Conservation (phyloP, 2,888 invertebrate species). For the Sarcophaga rosellei region DNA sequence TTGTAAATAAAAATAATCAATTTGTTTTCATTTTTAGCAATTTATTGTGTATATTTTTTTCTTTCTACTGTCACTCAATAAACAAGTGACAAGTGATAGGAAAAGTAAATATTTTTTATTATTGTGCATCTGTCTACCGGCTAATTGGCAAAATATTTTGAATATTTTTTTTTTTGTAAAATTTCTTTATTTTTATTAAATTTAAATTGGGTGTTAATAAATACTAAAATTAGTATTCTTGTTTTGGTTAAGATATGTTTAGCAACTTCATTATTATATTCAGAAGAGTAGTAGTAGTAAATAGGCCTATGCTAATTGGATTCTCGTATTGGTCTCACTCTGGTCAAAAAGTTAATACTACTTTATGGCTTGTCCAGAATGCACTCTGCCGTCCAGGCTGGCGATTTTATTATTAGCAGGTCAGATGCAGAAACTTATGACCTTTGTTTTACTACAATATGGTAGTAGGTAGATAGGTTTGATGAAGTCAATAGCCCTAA, state of each 20-base stretch:
- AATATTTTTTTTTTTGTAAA: not conserved
- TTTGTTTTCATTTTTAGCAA: slow-evolving; percentile 16
- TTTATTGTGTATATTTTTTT: not conserved
- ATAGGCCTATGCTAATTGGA: no score
- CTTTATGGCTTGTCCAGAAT: no score
- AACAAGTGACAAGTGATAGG: slow-evolving; percentile 16
- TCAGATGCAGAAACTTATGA: no score
- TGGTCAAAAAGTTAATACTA: no score
- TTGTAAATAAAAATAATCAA: not conserved
- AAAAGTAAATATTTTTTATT: slow-evolving; percentile 34
- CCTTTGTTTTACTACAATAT: no score
- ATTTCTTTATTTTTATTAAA: not conserved
- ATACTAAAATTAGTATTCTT: not conserved
- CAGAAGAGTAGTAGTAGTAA: no score
- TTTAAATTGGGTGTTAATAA: not conserved
- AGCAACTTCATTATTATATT: not conserved
- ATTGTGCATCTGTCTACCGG: not conserved
- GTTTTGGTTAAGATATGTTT: slow-evolving; percentile 9
- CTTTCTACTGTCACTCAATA: not conserved
- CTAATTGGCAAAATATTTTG: slow-evolving; percentile 29
- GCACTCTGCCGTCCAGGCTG: no score
- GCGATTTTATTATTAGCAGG: no score
- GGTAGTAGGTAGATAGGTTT: no score
- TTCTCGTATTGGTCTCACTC: no score
- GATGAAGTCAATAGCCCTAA: no score